phyloP scores from a whole-genome alignment of 2,113 vertebrate genomes.

The Motacilla alba region DNA sequence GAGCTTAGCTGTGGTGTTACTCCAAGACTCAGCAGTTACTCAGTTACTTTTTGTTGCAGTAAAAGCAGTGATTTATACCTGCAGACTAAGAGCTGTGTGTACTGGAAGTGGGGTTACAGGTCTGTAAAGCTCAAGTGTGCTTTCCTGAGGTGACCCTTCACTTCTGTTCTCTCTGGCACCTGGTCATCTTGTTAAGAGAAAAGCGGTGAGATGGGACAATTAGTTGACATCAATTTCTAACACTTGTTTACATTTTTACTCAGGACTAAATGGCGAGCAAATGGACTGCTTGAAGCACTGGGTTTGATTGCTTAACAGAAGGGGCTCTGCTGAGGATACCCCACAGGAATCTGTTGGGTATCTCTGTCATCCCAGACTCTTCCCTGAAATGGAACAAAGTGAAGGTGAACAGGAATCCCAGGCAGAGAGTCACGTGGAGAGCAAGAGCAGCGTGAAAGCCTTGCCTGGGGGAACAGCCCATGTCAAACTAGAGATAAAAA shows the following conservation, averaged over 20 bases:
- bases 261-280: slow-evolving; percentile 4
- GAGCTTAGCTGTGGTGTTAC: background rate
- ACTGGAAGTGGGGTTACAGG: background rate
- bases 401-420: slow-evolving; percentile 38
- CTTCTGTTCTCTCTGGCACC: background rate
- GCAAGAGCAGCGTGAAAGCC: slow-evolving; percentile 52
- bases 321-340: background rate
- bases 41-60: background rate
- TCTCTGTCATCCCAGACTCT: background rate
- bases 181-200: background rate
- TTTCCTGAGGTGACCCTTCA: background rate
- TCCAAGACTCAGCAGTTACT: background rate
- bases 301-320: background rate
- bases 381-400: slow-evolving; percentile 58
- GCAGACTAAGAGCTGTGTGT: background rate
- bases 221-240: background rate
- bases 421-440: slow-evolving; percentile 50
- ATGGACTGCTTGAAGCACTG: slow-evolving; percentile 11
- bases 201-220: background rate
- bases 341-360: background rate
- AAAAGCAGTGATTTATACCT: background rate
- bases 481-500: slow-evolving; percentile 86
- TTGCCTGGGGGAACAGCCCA: slow-evolving; percentile 37
- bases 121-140: background rate
- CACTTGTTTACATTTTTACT: background rate